phyloP scores from a whole-genome alignment of 2,113 vertebrate genomes.

The Ailuropoda melanoleuca region DNA sequence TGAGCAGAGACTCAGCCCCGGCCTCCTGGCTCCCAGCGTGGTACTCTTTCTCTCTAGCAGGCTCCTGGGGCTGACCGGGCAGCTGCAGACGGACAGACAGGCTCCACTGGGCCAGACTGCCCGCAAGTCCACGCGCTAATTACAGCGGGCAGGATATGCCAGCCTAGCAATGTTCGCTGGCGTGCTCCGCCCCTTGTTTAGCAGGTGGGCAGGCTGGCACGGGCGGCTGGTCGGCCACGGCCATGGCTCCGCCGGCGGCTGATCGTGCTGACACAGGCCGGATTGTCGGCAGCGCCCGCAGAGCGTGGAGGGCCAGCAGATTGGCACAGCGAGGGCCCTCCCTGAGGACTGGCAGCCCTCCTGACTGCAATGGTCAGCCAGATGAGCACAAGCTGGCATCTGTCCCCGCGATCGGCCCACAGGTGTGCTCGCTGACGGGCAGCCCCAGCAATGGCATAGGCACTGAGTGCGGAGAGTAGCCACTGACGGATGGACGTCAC shows the following conservation, averaged over 20 bases:
- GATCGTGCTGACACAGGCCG: neutral
- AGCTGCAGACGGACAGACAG: conserved; percentile 14
- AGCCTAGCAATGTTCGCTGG: neutral
- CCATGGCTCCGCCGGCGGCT: rapidly evolving
- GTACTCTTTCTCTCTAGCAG: neutral
- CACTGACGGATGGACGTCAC: rapidly evolving
- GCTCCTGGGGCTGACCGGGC: neutral
- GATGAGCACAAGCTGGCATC: neutral
- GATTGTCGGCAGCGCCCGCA: rapidly evolving
- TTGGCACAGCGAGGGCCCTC: neutral
- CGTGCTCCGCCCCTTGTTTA: rapidly evolving
- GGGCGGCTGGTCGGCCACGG: neutral
- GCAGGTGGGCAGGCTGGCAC: conserved; percentile 44
- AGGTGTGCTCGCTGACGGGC: neutral
- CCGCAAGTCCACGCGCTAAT: neutral
- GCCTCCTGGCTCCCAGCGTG: neutral
- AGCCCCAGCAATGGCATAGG: rapidly evolving
- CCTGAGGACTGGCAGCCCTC: neutral
- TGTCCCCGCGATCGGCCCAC: neutral
- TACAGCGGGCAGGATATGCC: neutral
- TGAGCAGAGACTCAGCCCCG: neutral
- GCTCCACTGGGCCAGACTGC: neutral
- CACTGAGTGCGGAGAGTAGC: rapidly evolving
- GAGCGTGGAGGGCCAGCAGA: neutral
- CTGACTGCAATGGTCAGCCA: neutral